A percentile compares a stretch with the other conserved stretches of the same genome.
These are phyloP conservation scores for Tenthredo mesomela DNA, from an alignment of 2,888 invertebrate genomes.

Conservation along the genomic window DNA sequence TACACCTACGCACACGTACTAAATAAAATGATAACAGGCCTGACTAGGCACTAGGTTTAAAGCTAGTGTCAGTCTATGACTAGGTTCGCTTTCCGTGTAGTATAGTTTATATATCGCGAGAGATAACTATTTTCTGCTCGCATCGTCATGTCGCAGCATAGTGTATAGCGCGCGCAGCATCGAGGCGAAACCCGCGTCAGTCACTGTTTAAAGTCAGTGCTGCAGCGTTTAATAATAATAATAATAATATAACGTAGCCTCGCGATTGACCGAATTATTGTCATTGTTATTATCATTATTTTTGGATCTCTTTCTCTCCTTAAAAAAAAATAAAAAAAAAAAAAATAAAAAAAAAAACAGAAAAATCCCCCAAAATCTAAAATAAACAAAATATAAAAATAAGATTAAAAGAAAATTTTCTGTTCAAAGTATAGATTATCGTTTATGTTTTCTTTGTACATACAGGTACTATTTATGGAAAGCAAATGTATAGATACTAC, in stretches of 20 bases:
- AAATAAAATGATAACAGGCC: not conserved
- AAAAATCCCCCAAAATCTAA: no score
- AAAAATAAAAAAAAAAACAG: not conserved
- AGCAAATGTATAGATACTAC: no score
- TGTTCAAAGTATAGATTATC: not conserved
- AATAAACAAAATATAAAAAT: no score
- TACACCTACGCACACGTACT: not conserved
- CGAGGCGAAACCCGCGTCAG: not conserved
- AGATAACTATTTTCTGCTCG: conserved; percentile 5
- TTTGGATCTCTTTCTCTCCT: not conserved
- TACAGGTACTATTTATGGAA: not conserved
- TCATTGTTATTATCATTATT: not conserved
- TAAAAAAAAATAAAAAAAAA: not conserved
- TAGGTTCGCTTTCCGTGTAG: not conserved
- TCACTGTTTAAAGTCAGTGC: not conserved
- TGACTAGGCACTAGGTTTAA: no score
- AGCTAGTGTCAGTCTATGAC: not conserved
- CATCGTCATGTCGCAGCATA: not conserved
- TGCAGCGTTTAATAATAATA: no score
- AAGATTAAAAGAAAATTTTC: not conserved
- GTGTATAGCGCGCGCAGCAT: not conserved
- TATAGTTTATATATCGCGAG: not conserved
- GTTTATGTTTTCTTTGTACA: not conserved
- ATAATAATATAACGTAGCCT: no score
- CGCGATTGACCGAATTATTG: not conserved